Conservation (phyloP, 2,888 invertebrate genomes). For the Antheraea yamamai region DNA sequence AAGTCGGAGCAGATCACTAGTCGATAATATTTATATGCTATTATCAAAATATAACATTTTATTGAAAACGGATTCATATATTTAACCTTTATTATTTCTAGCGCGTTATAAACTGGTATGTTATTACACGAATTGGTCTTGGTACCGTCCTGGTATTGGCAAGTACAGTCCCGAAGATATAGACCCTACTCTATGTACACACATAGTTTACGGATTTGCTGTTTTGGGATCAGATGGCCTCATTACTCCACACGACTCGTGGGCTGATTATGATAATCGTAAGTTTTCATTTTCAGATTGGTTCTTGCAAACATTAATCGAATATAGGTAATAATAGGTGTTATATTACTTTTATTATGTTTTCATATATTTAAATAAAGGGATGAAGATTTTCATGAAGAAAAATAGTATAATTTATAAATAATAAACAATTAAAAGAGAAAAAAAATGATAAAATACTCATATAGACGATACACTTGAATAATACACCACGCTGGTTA, state of each 20-base stretch:
- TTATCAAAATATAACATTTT: neutral
- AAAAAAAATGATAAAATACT: too few relatives aligned
- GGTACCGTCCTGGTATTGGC: constrained; percentile 92
- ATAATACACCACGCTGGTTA: too few relatives aligned
- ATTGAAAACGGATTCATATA: neutral
- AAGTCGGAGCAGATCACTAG: too few relatives aligned
- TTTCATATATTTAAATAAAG: neutral
- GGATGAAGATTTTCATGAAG: neutral
- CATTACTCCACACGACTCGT: constrained; percentile 92
- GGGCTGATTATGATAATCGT: constrained; percentile 95
- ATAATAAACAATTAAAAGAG: too few relatives aligned
- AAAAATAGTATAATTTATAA: neutral
- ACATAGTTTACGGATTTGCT: constrained; percentile 96
- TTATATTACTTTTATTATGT: neutral
- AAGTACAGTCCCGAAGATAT: constrained; percentile 93
- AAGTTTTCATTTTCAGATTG: constrained; percentile 48
- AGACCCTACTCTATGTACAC: constrained; percentile 93
- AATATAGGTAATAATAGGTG: neutral
- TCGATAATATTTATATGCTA: neutral
- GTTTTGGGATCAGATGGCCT: constrained; percentile 92
- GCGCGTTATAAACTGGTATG: constrained; percentile 92
- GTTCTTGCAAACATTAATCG: neutral
- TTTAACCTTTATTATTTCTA: constrained; percentile 50
- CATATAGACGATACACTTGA: too few relatives aligned
- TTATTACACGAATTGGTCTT: constrained; percentile 97